Percentiles rank a stretch among this genome's conserved stretches.
Evolutionary conservation across 2,888 invertebrate species (phyloP).

Genomic region (Rotaria socialis): DNA sequence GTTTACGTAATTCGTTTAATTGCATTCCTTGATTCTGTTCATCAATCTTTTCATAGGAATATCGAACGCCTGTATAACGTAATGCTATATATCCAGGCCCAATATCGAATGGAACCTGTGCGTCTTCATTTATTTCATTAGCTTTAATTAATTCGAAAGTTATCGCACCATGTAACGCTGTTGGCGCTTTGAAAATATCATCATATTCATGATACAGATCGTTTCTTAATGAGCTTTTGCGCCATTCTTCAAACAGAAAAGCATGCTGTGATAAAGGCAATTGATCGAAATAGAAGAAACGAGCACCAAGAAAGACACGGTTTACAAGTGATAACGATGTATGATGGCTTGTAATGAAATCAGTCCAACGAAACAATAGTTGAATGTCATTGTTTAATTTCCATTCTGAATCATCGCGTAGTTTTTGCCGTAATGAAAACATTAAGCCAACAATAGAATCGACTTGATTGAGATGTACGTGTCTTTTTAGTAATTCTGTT

Average conservation of each 20-base stretch:
- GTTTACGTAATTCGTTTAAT: neutral
- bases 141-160: neutral
- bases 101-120: neutral
- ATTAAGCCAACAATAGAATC: neutral
- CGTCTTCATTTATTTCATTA: neutral
- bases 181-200: neutral
- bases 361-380: neutral
- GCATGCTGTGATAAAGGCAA: neutral
- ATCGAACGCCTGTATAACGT: neutral
- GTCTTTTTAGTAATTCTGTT: neutral
- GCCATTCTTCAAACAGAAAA: neutral
- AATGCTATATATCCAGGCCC: neutral
- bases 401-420: neutral
- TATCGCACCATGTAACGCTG: neutral
- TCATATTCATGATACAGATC: neutral
- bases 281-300: constrained; percentile 12
- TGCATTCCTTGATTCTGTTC: neutral
- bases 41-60: neutral
- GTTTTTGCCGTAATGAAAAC: neutral
- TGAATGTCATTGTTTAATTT: neutral
- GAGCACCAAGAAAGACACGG: neutral
- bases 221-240: neutral
- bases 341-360: neutral
- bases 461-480: neutral
- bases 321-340: neutral